Evolutionary conservation across 2,888 invertebrate genomes (phyloP).

Genomic region (Oscheius myriophilus): DNA sequence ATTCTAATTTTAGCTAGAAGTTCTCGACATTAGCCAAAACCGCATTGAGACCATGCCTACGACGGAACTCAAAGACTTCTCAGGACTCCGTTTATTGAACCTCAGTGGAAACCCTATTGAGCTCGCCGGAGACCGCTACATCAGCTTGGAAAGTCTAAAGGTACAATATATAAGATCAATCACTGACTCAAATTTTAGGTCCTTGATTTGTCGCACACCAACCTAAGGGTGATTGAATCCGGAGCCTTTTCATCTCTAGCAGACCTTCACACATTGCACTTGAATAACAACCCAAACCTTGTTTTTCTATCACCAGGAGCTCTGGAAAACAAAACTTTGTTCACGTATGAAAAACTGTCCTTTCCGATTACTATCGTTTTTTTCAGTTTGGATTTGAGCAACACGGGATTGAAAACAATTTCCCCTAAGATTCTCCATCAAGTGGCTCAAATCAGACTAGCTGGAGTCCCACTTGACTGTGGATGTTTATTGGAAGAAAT

Average conservation of each 20-base stretch:
- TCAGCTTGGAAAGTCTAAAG: slow-evolving; percentile 36
- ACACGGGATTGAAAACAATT: slow-evolving; percentile 21
- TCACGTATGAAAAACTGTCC: background rate
- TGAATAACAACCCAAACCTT: slow-evolving; percentile 35
- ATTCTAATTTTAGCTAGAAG: slow-evolving; percentile 33
- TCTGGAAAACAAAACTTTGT: slow-evolving; percentile 33
- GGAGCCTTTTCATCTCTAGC: slow-evolving; percentile 39
- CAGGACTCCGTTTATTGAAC: slow-evolving; percentile 33
- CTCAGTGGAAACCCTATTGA: slow-evolving; percentile 39
- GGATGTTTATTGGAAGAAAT: slow-evolving; percentile 35
- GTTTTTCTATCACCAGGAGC: slow-evolving; percentile 37
- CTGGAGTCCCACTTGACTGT: slow-evolving; percentile 35
- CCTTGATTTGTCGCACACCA: slow-evolving; percentile 33
- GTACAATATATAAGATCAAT: slow-evolving; percentile 2
- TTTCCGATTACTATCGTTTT: background rate
- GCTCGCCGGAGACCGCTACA: slow-evolving; percentile 27
- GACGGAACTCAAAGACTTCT: slow-evolving; percentile 38
- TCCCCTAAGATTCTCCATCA: slow-evolving; percentile 22
- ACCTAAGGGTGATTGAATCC: slow-evolving; percentile 36
- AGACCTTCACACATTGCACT: slow-evolving; percentile 38
- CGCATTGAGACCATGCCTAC: slow-evolving; percentile 30
- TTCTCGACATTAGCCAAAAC: slow-evolving; percentile 36
- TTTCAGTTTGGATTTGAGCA: slow-evolving; percentile 17
- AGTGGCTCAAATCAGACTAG: slow-evolving; percentile 19
- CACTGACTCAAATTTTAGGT: slow-evolving; percentile 6